Base-by-base conservation (phyloP, 2,888 invertebrate genomes). In the Pristionchus entomophagus region DNA sequence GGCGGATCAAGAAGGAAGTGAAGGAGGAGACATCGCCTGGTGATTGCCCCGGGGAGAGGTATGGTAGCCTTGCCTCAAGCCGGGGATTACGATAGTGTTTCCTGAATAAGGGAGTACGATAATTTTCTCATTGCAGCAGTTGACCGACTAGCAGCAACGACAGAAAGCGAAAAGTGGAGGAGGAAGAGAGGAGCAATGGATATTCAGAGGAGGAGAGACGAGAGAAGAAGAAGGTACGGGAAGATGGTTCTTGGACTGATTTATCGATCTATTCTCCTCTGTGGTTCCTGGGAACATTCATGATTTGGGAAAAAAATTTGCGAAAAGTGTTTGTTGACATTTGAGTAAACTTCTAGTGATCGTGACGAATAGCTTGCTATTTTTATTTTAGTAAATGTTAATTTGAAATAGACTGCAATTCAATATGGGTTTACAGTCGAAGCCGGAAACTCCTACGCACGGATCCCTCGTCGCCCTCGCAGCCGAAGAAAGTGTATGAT, bases 401-500 rank as follows among this genome's bases (percentile, higher is more conserved):
- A n/a, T n/a, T n/a, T n/a, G n/a, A n/a, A n/a, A n/a, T n/a, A n/a
- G n/a, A n/a, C n/a, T n/a, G n/a, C n/a, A n/a, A n/a, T n/a, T n/a
- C n/a, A n/a, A n/a, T n/a, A 22, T 8, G 22, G 19, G n/a, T 45
- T 45, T 45, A 6, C 83, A 83, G 83, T 29, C 62, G 19, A 83
- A 83, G 45, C 29, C 62, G 22, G 83, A n/a, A n/a, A n/a, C 59
- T 10, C 83, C 83, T 0, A 62, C 49, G 10, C n/a, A 83, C 32
- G 83, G 35, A n/a, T 83, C 62, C 62, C 29, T 51, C 17, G 83
- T 62, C 8, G 83, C 83, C 3, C 83, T 83, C 29, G 38, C 62
- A 6, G 17, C 62, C 8, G 83, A 26, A 41, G 83, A 83, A 56
- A 14, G 81, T n/a, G n/a, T n/a, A n/a, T n/a, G n/a, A n/a, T n/a